Conservation (phyloP, 2,797 vertebrate genomes). For the Cuculus canorus region DNA sequence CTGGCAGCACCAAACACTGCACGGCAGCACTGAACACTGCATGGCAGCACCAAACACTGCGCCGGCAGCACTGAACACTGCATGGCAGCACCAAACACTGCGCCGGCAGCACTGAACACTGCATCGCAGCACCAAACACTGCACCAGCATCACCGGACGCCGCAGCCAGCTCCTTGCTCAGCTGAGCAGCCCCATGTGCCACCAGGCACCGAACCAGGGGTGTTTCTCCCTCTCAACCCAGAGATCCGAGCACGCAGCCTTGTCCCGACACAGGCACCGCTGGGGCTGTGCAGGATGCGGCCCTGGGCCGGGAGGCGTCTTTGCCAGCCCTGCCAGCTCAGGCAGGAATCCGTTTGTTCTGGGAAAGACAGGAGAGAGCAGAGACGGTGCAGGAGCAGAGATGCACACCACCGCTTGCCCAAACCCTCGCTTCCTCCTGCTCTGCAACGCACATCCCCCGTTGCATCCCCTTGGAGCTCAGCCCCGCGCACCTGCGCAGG, state of each 20-base stretch:
- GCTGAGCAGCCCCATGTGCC: background rate
- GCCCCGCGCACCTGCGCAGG: background rate
- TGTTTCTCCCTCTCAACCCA: fast-evolving
- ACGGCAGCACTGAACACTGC: too few relatives aligned
- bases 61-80: too few relatives aligned
- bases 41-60: too few relatives aligned
- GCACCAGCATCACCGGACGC: too few relatives aligned
- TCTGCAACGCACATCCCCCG: background rate
- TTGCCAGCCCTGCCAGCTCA: too few relatives aligned
- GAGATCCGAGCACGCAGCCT: background rate
- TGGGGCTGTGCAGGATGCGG: background rate
- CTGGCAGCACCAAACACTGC: too few relatives aligned
- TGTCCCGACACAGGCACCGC: background rate
- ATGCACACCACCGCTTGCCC: fast-evolving
- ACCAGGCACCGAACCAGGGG: fast-evolving
- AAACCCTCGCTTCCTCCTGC: background rate
- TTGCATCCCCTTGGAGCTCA: background rate
- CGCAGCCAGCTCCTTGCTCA: background rate
- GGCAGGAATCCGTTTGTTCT: fast-evolving
- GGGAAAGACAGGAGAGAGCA: background rate
- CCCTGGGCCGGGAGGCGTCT: background rate
- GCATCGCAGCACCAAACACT: too few relatives aligned
- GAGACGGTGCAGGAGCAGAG: background rate
- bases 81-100: too few relatives aligned
- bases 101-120: too few relatives aligned